Evolutionary conservation across 1,140 invertebrate genomes (phyloP).

Genomic region (Neoseiulus cucumeris): DNA sequence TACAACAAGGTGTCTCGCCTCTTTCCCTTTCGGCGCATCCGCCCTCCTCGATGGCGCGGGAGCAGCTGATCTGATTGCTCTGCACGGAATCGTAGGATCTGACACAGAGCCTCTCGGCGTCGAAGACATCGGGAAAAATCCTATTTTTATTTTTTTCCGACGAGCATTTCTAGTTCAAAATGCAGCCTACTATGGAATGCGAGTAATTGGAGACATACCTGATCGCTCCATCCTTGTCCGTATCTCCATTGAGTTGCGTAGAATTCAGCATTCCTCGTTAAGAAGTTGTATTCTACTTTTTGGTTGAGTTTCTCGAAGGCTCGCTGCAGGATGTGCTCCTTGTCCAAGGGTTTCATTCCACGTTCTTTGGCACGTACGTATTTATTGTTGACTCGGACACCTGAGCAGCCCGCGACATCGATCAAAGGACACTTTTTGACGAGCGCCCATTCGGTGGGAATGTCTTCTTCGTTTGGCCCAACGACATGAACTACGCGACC

Average conservation of each 20-base stretch:
- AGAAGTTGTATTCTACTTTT: constrained; percentile 22
- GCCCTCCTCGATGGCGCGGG: no score
- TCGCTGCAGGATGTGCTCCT: constrained; percentile 20
- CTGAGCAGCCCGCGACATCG: constrained; percentile 20
- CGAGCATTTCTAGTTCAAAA: no score
- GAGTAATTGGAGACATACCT: constrained; percentile 18
- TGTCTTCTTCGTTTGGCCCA: constrained; percentile 19
- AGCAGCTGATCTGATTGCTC: no score
- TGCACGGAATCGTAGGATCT: no score
- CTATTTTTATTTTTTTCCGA: no score
- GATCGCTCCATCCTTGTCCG: constrained; percentile 24
- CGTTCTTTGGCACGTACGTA: constrained; percentile 21
- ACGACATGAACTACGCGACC: constrained; percentile 22
- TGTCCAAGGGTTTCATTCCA: constrained; percentile 17
- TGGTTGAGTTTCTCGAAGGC: constrained; percentile 17
- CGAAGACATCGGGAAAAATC: no score
- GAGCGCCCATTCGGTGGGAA: constrained; percentile 16
- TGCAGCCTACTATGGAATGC: no score
- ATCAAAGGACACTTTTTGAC: constrained; percentile 17
- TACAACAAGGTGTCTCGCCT: no score
- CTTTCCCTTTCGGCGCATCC: no score
- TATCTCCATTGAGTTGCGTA: constrained; percentile 25
- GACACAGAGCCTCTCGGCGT: no score
- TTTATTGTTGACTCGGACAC: constrained; percentile 25
- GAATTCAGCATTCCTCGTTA: constrained; percentile 24